A percentile compares a stretch with the other conserved stretches of the same genome.
Conservation (phyloP, 2,797 vertebrate genomes). For the Gephyroberyx darwinii region DNA sequence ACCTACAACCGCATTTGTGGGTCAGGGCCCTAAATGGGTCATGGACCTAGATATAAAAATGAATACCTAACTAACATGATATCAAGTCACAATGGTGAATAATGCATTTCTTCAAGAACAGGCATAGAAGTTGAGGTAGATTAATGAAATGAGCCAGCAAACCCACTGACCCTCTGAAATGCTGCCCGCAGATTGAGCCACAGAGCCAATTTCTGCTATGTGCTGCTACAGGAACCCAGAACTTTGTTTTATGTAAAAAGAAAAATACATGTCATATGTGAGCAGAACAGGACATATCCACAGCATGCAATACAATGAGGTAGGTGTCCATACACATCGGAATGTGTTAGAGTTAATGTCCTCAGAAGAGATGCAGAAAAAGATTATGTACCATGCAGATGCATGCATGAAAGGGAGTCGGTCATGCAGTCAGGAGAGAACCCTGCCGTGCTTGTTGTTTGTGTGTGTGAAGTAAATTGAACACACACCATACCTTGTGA, state of each 20-base stretch:
- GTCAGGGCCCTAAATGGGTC: conserved; percentile 6
- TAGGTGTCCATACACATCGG: conserved; percentile 55
- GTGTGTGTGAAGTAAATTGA: conserved; percentile 43
- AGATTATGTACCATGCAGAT: conserved; percentile 71
- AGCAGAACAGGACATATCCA: conserved; percentile 63
- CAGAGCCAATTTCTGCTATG: conserved; percentile 28
- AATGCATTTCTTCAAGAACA: too few species aligned
- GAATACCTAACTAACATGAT: too few species aligned
- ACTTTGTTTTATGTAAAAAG: conserved; percentile 31
- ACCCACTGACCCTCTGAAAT: conserved; percentile 26
- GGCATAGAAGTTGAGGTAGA: too few species aligned
- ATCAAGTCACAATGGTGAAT: too few species aligned
- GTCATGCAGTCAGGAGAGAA: conserved; percentile 75
- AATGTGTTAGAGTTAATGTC: conserved; percentile 63
- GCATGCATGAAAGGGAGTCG: conserved; percentile 74
- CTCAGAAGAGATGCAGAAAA: conserved; percentile 65
- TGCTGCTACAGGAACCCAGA: conserved; percentile 35
- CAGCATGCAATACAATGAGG: conserved; percentile 61
- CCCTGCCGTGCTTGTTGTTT: conserved; percentile 71
- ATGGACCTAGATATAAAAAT: not conserved
- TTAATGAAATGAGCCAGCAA: conserved; percentile 3
- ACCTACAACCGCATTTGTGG: not conserved
- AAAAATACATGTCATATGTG: conserved; percentile 47
- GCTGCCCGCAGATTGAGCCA: conserved; percentile 19
- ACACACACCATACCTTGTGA: conserved; percentile 32